These are phyloP conservation scores for Acleris literana DNA, from an alignment of 2,888 invertebrate genomes.

Conservation along the genomic window DNA sequence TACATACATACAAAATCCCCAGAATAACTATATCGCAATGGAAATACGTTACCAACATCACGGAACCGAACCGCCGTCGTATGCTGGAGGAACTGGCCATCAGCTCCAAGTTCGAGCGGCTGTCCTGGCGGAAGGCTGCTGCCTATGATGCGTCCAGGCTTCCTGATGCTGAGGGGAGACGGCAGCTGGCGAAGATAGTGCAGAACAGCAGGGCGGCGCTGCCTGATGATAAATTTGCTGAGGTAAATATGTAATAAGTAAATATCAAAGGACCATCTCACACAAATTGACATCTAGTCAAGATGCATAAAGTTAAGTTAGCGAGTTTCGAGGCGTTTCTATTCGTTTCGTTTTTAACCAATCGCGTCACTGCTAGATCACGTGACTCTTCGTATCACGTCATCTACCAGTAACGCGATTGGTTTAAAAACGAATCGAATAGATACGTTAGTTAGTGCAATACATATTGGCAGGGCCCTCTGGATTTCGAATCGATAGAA, in stretches of 20 bases:
- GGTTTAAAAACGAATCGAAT: no score
- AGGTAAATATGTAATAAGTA: slow-evolving; percentile 75
- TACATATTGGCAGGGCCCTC: no score
- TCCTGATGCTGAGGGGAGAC: slow-evolving; percentile 85
- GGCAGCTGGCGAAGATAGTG: slow-evolving; percentile 88
- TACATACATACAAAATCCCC: slow-evolving; percentile 43
- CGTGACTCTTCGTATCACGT: no score
- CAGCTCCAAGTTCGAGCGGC: slow-evolving; percentile 88
- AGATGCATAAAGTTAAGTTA: no score
- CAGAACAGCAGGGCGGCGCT: slow-evolving; percentile 89
- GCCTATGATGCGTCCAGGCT: slow-evolving; percentile 87
- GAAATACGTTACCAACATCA: slow-evolving; percentile 90
- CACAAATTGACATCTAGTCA: no score
- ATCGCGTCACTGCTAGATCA: no score
- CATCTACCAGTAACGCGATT: no score
- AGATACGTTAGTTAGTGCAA: no score
- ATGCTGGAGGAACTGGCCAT: slow-evolving; percentile 89
- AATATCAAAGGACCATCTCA: no score
- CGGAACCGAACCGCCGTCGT: slow-evolving; percentile 86
- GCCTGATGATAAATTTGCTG: slow-evolving; percentile 88
- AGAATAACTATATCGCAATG: slow-evolving; percentile 88
- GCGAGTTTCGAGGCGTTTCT: no score
- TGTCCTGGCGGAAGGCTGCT: slow-evolving; percentile 89
- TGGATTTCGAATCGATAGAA: no score
- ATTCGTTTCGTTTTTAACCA: no score